A percentile compares a stretch with the other conserved stretches of the same genome.
Evolutionary conservation across 2,888 invertebrate species (phyloP).

Genomic region (Dryococelus australis): DNA sequence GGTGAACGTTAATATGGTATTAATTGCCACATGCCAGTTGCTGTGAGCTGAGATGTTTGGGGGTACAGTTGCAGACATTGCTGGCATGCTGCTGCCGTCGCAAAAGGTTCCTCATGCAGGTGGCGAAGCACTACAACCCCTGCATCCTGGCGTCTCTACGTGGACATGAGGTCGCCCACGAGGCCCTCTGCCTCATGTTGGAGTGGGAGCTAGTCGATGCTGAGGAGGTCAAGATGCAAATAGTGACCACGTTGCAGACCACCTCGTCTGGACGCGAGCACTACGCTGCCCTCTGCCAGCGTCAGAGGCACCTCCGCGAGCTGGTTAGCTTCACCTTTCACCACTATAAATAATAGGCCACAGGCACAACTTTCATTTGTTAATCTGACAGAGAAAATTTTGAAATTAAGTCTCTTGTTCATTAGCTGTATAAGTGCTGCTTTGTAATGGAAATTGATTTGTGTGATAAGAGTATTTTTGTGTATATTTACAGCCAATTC

Average conservation of each 20-base stretch:
- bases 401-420: no score
- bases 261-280: constrained; percentile 72
- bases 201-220: constrained; percentile 75
- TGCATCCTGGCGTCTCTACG: constrained; percentile 76
- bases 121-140: constrained; percentile 73
- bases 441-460: no score
- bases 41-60: no score
- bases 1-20: no score
- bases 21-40: no score
- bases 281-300: constrained; percentile 74
- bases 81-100: constrained; percentile 75
- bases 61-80: constrained; percentile 65
- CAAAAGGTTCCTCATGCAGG: constrained; percentile 73
- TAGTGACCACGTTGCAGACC: constrained; percentile 61
- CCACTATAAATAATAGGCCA: no score
- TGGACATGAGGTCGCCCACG: constrained; percentile 69
- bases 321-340: constrained; percentile 62
- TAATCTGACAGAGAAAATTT: no score
- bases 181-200: constrained; percentile 77
- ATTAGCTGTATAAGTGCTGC: no score
- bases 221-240: constrained; percentile 59
- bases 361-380: no score
- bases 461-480: no score
- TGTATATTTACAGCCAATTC: no score
- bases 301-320: constrained; percentile 75